phyloP scores from a whole-genome alignment of 1,140 invertebrate species.

The Bombus superbus region DNA sequence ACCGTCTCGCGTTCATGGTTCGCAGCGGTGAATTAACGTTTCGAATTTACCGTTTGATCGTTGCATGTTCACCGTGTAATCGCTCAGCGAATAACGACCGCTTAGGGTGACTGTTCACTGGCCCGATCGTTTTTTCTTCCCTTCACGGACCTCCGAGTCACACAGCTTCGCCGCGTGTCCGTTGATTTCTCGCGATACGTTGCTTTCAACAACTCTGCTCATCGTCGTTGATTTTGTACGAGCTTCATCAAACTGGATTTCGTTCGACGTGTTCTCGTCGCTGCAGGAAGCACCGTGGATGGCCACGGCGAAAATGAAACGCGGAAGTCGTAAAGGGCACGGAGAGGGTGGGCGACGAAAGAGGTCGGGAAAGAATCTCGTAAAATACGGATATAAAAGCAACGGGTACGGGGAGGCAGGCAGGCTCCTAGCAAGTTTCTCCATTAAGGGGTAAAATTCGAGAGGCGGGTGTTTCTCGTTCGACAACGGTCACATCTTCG shows the following conservation, averaged over 20 bases:
- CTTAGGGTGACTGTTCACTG: conserved; percentile 42
- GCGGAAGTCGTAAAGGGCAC: conserved; percentile 51
- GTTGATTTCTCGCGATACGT: background rate
- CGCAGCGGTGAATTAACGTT: conserved; percentile 31
- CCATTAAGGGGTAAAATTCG: conserved; percentile 53
- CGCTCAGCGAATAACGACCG: conserved; percentile 31
- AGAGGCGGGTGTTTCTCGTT: conserved; percentile 38
- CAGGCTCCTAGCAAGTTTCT: conserved; percentile 16
- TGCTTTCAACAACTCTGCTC: background rate
- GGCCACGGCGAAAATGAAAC: conserved; percentile 50
- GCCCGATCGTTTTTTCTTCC: background rate
- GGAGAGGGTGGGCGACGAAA: background rate
- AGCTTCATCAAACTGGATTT: background rate
- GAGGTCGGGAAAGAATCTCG: conserved; percentile 9
- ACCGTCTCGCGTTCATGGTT: conserved; percentile 4
- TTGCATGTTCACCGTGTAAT: conserved; percentile 45
- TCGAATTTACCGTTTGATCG: conserved; percentile 30
- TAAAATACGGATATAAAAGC: conserved; percentile 58
- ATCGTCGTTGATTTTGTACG: background rate
- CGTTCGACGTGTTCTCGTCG: background rate
- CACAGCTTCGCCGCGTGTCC: background rate
- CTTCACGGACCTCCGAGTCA: background rate
- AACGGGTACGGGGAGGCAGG: background rate
- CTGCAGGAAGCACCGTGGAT: background rate
- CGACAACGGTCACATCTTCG: conserved; percentile 35